Evolutionary conservation across 2,113 vertebrate genomes (phyloP).

Genomic region (Bos javanicus): DNA sequence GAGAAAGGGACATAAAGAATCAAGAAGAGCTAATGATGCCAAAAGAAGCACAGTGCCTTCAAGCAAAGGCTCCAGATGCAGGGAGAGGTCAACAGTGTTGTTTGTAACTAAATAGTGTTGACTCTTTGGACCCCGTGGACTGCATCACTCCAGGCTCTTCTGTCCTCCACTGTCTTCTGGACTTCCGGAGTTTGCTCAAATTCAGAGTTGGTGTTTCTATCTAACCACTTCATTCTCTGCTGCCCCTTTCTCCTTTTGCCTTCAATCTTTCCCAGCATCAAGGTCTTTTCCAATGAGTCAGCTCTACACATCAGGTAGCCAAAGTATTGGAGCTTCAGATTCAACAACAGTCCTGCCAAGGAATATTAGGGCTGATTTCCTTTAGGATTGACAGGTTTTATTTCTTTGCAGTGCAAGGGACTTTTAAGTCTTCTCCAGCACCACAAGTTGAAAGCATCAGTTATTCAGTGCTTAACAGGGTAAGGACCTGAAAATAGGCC

Average conservation of each 20-base stretch:
- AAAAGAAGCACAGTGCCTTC: not conserved
- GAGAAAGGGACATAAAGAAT: not conserved
- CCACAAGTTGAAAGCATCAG: not conserved
- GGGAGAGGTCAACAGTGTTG: not conserved
- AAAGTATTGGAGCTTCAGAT: not conserved
- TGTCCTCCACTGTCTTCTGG: not conserved
- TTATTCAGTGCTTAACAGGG: not conserved
- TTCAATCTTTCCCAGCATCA: not conserved
- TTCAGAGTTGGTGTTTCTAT: not conserved
- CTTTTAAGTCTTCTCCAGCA: not conserved
- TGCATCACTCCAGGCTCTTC: not conserved
- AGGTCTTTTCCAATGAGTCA: not conserved
- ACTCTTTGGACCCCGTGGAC: not conserved
- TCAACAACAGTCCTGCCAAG: not conserved
- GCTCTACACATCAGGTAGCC: not conserved
- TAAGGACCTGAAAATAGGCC: not conserved
- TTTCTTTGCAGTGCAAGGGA: not conserved
- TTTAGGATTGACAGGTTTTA: not conserved
- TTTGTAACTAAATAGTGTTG: not conserved
- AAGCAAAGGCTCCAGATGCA: not conserved
- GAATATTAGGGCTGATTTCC: not conserved
- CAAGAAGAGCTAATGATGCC: not conserved
- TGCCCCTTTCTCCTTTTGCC: not conserved
- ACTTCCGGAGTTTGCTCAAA: not conserved
- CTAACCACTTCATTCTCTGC: not conserved